phyloP scores from a whole-genome alignment of 2,797 vertebrate genomes.

The Tragopan temminckii region DNA sequence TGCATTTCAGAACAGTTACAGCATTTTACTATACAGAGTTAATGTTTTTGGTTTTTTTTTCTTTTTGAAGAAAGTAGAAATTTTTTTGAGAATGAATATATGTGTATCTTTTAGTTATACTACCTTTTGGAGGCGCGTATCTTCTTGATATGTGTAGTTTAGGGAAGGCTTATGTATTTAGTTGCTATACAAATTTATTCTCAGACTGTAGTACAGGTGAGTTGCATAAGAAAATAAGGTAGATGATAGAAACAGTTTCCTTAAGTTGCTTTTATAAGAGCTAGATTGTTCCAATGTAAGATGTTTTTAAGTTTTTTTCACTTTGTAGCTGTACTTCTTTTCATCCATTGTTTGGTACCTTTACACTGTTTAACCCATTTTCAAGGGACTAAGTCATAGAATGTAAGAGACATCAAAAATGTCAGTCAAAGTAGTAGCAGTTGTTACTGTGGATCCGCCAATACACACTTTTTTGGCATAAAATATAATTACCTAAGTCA shows the following conservation, averaged over 20 bases:
- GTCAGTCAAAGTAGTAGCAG: background rate
- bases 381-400: background rate
- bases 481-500: background rate
- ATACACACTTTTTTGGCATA: background rate
- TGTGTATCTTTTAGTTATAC: background rate
- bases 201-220: background rate
- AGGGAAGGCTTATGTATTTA: background rate
- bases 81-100: slow-evolving; percentile 15
- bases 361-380: background rate
- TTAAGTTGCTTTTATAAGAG: background rate
- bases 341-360: background rate
- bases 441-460: background rate
- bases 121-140: background rate
- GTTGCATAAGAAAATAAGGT: background rate
- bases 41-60: background rate
- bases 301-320: background rate
- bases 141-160: background rate
- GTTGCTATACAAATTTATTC: background rate
- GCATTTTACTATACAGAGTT: slow-evolving; percentile 4
- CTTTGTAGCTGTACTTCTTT: background rate
- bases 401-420: background rate
- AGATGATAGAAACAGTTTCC: background rate
- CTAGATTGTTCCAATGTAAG: background rate
- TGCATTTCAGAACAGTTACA: background rate
- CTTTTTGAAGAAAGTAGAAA: background rate